Evolutionary conservation across 2,113 vertebrate genomes (phyloP), one percentile per base, ranked within the genome.

Genomic region (Hydrochoerus hydrochaeris): DNA sequence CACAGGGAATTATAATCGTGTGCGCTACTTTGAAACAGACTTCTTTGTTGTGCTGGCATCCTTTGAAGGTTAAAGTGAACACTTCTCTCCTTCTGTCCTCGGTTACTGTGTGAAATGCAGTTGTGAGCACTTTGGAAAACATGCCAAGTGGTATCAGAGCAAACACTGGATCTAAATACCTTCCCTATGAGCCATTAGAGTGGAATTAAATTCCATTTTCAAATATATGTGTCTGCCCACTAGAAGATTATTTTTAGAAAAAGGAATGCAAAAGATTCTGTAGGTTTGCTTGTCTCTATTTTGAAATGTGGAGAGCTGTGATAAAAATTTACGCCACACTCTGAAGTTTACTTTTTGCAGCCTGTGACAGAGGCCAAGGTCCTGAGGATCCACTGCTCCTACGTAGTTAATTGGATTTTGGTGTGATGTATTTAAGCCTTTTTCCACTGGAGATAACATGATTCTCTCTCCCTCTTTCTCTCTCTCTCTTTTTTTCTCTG

Each of bases 1-100:
- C 81, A 88, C 41, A 28, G 65, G 84, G 63, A 95, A 80, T 96
- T 87, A 69, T 78, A 96, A 95, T 96, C 90, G 73, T 85, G 60
- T 22, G 12, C 28, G 49, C 22, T 46, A n/a, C 46, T 97, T 83
- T 92, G 71, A 94, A 93, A 90, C 38, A 57, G 60, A 60, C 85
- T 83, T 96, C 65, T 92, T 85, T 54, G 65, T 94, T 71, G 60
- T 4, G 22, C 62, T 38, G 63, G 84, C 60, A 73, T 2, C 57
- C 62, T 92, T 95, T 85, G 90, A 96, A 96, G 71, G 85, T 71
- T 97, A 92, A 91, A 96, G 67, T 60, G 77, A 93, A 89, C 96
- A 49, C 10, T 30, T 54, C 24, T 52, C 46, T 54, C 46, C 12
- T 78, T 95, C 67, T 65, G 54, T 73, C 94, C 35, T 65, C 41